phyloP scores from a whole-genome alignment of 2,113 vertebrate genomes.

The Lophotis ruficrista region DNA sequence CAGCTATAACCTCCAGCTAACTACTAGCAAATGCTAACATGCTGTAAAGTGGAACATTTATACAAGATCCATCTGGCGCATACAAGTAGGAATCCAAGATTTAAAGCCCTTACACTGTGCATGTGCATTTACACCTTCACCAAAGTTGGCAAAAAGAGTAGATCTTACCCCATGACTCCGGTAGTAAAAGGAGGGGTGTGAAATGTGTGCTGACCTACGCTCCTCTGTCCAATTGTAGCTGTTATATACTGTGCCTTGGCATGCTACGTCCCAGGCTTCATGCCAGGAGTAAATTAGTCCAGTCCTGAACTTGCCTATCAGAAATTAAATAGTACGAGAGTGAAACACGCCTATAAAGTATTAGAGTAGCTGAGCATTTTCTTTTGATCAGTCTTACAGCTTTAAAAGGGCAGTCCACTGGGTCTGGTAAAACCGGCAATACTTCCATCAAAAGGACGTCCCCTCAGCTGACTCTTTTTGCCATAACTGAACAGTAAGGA shows the following conservation, averaged over 20 bases:
- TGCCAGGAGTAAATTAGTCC: conserved; percentile 60
- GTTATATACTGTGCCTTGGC: neutral
- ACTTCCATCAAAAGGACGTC: neutral
- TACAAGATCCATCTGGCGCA: conserved; percentile 72
- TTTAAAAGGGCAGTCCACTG: neutral
- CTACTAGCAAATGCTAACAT: conserved; percentile 78
- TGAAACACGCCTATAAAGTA: conserved; percentile 28
- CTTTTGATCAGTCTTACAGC: conserved; percentile 35
- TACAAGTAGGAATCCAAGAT: conserved; percentile 67
- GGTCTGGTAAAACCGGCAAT: conserved; percentile 16
- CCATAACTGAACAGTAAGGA: neutral
- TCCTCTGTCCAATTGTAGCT: neutral
- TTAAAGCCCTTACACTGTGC: conserved; percentile 66
- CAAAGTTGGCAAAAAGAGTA: conserved; percentile 52
- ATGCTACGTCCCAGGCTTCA: conserved; percentile 12
- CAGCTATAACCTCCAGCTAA: conserved; percentile 75
- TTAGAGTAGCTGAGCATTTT: conserved; percentile 1
- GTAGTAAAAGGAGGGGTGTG: conserved; percentile 51
- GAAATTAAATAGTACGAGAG: conserved; percentile 50
- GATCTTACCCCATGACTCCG: conserved; percentile 51
- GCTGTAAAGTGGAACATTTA: conserved; percentile 75
- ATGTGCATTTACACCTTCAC: conserved; percentile 65
- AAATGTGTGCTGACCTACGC: neutral
- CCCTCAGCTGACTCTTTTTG: neutral
- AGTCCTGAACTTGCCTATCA: conserved; percentile 40